Evolutionary conservation across 1,140 invertebrate genomes (phyloP), one percentile per base, ranked within the genome.

Genomic region (Charaxes varanes): DNA sequence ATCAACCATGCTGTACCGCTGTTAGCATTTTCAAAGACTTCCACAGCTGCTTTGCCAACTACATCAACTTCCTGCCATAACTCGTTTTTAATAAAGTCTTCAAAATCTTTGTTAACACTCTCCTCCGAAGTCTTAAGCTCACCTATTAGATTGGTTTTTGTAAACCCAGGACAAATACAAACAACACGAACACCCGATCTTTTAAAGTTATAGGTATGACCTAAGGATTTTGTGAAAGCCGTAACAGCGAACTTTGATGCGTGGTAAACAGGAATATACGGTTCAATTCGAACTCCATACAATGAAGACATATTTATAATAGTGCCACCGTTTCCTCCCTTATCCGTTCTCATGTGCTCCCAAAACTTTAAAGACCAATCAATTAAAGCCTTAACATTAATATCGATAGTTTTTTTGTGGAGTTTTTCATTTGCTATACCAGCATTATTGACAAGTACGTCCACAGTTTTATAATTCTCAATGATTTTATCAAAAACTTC

Each of bases 181-280:
- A 88, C 48, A 12, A 87, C 84, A 31, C 82, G 70, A 0, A 89
- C 76, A 8, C 87, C 87, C 12, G 79, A 85, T 68, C 84, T 81
- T 30, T 86, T 84, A 41, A 77, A 86, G 68, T 86, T 85, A 36
- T 78, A 85, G 21, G 65, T 46, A 46, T 87, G 77, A 47, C 88
- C 86, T 19, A 87, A 70, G 2, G 85, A 85, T 12, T 78, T 81
- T 0, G 86, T 87, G 26, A 88, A 84, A 15, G 85, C 85, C 14
- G 87, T 69, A 4, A 88, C 81, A 6, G 86, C 90, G 49, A 88
- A 87, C 56, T 93, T 93, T 1, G 90, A 91, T 1, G 88, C 90
- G 2, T 84, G 81, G 54, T 93, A 92, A n/a, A 90, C 74, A 0
- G 91, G 90, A 32, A 88, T 52, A 42, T 85, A 86, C 21, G 86